phyloP scores from a whole-genome alignment of 2,797 vertebrate genomes.

The Picus viridis region DNA sequence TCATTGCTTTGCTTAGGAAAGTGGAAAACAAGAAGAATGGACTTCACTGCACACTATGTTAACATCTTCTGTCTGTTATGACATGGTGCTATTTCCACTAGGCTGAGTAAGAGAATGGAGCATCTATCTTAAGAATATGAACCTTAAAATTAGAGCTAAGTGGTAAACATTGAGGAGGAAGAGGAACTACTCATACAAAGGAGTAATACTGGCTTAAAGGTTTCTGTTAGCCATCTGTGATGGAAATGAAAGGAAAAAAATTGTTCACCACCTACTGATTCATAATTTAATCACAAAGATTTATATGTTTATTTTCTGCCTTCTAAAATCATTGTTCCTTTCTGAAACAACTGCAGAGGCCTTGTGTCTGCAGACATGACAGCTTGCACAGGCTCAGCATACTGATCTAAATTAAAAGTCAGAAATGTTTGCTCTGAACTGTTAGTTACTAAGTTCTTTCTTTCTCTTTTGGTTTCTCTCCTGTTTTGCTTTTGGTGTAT shows the following conservation, averaged over 20 bases:
- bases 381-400: background rate
- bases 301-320: background rate
- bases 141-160: background rate
- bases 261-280: background rate
- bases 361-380: background rate
- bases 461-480: background rate
- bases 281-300: background rate
- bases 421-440: background rate
- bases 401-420: background rate
- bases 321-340: background rate
- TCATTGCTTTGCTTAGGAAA: constrained; percentile 19
- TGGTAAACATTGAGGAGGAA: background rate
- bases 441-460: background rate
- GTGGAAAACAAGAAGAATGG: background rate
- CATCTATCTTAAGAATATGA: background rate
- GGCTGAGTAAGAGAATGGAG: background rate
- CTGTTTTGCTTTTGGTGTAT: background rate
- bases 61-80: background rate
- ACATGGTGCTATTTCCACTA: background rate
- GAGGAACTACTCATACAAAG: background rate
- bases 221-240: background rate
- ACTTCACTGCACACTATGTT: background rate
- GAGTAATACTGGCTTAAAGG: background rate
- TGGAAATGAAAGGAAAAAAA: background rate
- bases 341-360: background rate